Conservation (phyloP, 2,888 invertebrate genomes). For the Drosophila merina region DNA sequence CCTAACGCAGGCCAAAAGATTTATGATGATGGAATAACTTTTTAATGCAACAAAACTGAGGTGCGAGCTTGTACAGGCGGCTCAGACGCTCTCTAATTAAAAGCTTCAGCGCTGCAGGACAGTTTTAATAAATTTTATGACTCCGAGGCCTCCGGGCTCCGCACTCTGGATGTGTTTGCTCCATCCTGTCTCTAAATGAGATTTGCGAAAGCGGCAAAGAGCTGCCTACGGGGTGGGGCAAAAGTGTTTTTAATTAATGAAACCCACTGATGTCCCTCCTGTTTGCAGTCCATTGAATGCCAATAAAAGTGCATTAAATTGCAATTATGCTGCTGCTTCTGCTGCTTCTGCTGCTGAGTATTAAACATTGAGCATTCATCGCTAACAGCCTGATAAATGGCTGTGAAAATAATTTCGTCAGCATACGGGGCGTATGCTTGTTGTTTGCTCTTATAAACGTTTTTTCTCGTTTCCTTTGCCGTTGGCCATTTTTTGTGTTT, state of each 20-base stretch:
- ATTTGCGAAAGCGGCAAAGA: neutral
- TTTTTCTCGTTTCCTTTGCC: constrained; percentile 17
- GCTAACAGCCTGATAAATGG: constrained; percentile 39
- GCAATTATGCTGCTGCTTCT: constrained; percentile 56
- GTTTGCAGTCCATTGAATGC: constrained; percentile 53
- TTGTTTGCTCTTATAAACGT: constrained; percentile 27
- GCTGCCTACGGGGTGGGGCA: neutral
- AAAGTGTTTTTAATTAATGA: constrained; percentile 73
- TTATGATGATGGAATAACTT: constrained; percentile 80
- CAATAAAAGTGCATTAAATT: constrained; percentile 72
- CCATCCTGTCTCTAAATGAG: constrained; percentile 9
- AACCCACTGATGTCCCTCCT: constrained; percentile 26
- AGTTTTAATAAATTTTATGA: constrained; percentile 72
- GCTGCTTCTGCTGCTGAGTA: constrained; percentile 18
- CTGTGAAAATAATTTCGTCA: constrained; percentile 21
- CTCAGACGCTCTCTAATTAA: constrained; percentile 60
- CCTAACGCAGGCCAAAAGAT: constrained; percentile 56
- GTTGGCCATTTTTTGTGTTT: constrained; percentile 8
- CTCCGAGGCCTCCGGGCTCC: constrained; percentile 26
- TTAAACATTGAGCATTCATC: constrained; percentile 24
- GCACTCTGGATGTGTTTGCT: constrained; percentile 19
- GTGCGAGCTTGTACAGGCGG: neutral
- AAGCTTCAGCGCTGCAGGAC: constrained; percentile 52
- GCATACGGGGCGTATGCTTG: constrained; percentile 16
- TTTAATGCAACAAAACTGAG: constrained; percentile 12